These are phyloP conservation scores for Ceyx melanurus DNA, from an alignment of 2,113 vertebrate genomes.

Conservation along the genomic window DNA sequence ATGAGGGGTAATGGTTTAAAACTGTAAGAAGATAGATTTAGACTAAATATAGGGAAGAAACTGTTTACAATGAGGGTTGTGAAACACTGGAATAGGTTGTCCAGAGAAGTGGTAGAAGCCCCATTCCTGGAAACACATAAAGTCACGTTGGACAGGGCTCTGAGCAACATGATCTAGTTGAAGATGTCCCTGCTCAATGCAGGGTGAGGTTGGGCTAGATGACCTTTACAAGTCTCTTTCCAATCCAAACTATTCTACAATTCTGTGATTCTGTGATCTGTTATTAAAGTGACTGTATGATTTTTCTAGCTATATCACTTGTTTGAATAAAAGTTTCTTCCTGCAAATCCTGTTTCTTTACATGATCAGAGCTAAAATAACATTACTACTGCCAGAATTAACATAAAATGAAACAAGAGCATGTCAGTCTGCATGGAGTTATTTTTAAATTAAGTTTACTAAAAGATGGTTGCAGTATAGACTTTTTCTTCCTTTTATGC, in stretches of 20 bases:
- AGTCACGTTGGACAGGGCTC: not conserved
- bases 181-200: not conserved
- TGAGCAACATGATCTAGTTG: not conserved
- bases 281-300: not conserved
- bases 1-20: not conserved
- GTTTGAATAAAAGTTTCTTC: not conserved
- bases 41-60: not conserved
- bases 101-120: not conserved
- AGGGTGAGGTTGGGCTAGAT: not conserved
- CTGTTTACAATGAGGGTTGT: not conserved
- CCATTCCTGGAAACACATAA: too few species aligned
- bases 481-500: not conserved
- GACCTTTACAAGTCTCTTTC: not conserved
- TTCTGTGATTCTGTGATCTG: not conserved
- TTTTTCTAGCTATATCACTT: not conserved
- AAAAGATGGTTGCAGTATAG: not conserved
- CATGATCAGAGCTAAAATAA: not conserved
- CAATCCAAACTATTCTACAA: not conserved
- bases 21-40: not conserved
- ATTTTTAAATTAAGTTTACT: not conserved
- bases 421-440: not conserved
- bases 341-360: not conserved
- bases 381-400: not conserved
- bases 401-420: not conserved
- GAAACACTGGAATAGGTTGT: not conserved